Base-by-base conservation (phyloP, 2,797 vertebrate genomes). In the Danio albolineatus region DNA sequence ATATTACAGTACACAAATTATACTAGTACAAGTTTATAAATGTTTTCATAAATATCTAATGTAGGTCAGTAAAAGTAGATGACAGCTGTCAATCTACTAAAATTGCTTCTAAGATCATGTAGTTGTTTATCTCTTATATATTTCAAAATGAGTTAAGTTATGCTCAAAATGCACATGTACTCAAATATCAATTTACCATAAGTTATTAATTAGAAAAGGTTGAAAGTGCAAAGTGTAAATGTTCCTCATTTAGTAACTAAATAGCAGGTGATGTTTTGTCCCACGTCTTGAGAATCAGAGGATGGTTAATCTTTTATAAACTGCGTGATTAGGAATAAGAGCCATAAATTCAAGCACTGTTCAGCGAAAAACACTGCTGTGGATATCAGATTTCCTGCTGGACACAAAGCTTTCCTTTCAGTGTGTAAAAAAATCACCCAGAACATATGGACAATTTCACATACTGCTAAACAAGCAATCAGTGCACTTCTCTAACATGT, bases 331-430 rank as follows among this genome's bases (percentile, higher is more conserved):
- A 70, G 10, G 48, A 54, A 56, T 19, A 54, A 56, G 19, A 38
- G 39, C 17, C 46, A 51, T 51, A 62, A 13, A 79, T 62, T 10
- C 13, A 72, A 71, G 48, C 16, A 38, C 56, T 36, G 19, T 28
- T 72, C 19, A 17, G 49, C 67, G 71, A 51, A 71, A 51, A 13
- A 10, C 57, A 28, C 39, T 53, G 36, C 8, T 71, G 57, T 19
- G 67, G 19, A 72, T 62, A 73, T 79, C 59, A 79, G 21, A 72
- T 79, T 56, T 73, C 77, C 59, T n/a, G 13, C 7, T 43, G 69
- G 60, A 79, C 69, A 79, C 77, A 79, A 73, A 38, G 77, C 69
- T 79, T 64, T 28, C 77, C 69, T 79, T 79, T 72, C 66, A 79
- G 66, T 39, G 13, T 64, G 61, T 72, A 13, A 62, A 78, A 66